These are phyloP conservation scores for Peucedramus taeniatus DNA, from an alignment of 2,113 vertebrate genomes.

Conservation along the genomic window DNA sequence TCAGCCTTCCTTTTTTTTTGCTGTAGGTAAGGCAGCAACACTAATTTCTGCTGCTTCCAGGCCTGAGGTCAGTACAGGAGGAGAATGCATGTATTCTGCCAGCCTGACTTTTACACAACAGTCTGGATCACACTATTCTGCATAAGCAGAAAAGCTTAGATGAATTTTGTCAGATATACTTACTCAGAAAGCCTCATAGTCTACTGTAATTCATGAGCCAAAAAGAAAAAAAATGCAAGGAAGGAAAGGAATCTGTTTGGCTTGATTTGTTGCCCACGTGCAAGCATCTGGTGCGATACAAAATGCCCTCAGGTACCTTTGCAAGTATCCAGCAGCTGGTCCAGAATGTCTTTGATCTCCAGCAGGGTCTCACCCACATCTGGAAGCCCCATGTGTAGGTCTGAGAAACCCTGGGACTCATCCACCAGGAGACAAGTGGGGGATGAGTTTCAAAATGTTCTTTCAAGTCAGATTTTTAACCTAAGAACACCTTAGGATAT, in stretches of 20 bases:
- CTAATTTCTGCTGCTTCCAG: not conserved
- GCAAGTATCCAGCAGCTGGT: not conserved
- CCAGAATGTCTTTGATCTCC: constrained; percentile 36
- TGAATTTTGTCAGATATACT: not conserved
- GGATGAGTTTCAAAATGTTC: not conserved
- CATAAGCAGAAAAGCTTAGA: not conserved
- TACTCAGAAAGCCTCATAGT: not conserved
- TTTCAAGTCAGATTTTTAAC: not conserved
- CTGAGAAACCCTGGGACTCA: not conserved
- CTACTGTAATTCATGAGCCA: not conserved
- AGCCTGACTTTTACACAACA: not conserved
- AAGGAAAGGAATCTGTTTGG: not conserved
- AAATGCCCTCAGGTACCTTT: not conserved
- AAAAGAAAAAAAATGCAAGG: not conserved
- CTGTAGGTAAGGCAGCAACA: not conserved
- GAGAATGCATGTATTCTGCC: not conserved
- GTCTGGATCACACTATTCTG: not conserved
- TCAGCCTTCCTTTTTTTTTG: not conserved
- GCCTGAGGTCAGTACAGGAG: not conserved
- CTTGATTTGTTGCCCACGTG: not conserved
- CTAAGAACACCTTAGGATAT: not conserved
- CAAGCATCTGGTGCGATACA: not conserved
- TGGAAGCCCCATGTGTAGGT: not conserved
- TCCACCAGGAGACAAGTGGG: not conserved
- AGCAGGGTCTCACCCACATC: not conserved